Evolutionary conservation across 2,888 invertebrate genomes (phyloP).

Genomic region (Andricus curvator): DNA sequence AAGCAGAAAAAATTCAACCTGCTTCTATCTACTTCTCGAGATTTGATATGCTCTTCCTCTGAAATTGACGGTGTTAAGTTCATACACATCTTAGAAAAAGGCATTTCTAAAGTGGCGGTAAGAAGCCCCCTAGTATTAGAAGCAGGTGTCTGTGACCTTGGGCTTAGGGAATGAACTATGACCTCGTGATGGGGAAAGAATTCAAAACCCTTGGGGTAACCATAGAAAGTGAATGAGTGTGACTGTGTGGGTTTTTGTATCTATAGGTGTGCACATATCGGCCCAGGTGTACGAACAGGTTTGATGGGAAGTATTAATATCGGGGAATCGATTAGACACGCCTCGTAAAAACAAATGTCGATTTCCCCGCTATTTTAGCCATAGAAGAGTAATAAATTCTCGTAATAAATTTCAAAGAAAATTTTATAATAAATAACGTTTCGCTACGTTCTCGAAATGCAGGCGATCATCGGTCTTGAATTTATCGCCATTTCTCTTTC

Average conservation of each 20-base stretch:
- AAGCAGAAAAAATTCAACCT: not conserved
- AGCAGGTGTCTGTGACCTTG: constrained; percentile 55
- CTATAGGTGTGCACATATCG: not conserved
- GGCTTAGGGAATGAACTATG: constrained; percentile 38
- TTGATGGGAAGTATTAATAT: constrained; percentile 65
- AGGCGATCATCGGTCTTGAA: not conserved
- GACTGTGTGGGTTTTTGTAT: not conserved
- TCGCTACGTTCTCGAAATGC: constrained; percentile 14
- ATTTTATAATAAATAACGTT: constrained; percentile 58
- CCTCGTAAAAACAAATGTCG: constrained; percentile 64
- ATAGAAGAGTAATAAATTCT: constrained; percentile 25
- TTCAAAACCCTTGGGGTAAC: constrained; percentile 52
- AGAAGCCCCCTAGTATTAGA: constrained; percentile 45
- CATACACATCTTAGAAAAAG: constrained; percentile 9
- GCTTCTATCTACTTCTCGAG: not conserved
- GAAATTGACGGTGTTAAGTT: not conserved
- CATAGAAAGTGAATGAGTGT: constrained; percentile 42
- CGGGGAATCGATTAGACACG: constrained; percentile 64
- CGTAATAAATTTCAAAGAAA: constrained; percentile 4
- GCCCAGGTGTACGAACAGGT: constrained; percentile 60
- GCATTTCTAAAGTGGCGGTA: constrained; percentile 41
- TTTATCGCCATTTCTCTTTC: constrained; percentile 11
- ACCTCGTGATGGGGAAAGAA: constrained; percentile 34
- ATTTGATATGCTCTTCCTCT: not conserved
- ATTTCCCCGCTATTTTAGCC: constrained; percentile 52